phyloP scores from a whole-genome alignment of 2,888 invertebrate genomes.

The Aelia acuminata region DNA sequence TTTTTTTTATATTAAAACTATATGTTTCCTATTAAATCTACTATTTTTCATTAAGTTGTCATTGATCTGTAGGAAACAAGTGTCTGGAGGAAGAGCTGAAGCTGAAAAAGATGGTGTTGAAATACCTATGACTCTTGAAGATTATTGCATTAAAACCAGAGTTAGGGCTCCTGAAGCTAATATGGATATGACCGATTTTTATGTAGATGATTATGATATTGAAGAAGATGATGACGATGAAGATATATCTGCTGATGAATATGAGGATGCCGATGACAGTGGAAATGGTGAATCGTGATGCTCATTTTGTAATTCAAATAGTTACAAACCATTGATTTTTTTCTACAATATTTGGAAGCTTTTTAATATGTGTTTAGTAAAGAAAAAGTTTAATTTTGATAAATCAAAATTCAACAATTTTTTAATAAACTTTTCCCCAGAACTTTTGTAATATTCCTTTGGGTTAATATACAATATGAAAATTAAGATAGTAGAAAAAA shows the following conservation, averaged over 20 bases:
- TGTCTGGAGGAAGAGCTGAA: constrained; percentile 92
- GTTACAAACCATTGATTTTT: constrained; percentile 55
- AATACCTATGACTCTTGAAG: constrained; percentile 97
- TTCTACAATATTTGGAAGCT: constrained; percentile 58
- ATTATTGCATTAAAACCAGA: constrained; percentile 96
- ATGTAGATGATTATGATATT: constrained; percentile 94
- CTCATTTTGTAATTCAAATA: constrained; percentile 55
- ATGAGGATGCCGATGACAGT: constrained; percentile 88
- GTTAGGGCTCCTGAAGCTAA: constrained; percentile 88
- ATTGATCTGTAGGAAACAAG: constrained; percentile 86
- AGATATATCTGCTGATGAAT: constrained; percentile 78
- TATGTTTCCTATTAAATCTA: no score
- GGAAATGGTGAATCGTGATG: constrained; percentile 93
- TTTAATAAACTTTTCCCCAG: constrained; percentile 8
- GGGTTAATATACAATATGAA: neutral
- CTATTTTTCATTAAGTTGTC: neutral
- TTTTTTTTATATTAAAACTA: constrained; percentile 2
- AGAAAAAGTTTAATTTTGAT: constrained; percentile 44
- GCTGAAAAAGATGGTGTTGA: constrained; percentile 97
- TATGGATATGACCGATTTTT: constrained; percentile 95
- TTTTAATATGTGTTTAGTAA: constrained; percentile 56
- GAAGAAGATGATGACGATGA: constrained; percentile 79
- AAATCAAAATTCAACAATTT: constrained; percentile 28
- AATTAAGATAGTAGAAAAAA: neutral
- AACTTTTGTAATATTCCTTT: constrained; percentile 33